Base-by-base conservation (phyloP, 1,140 invertebrate species). In the Cydia pomonella region DNA sequence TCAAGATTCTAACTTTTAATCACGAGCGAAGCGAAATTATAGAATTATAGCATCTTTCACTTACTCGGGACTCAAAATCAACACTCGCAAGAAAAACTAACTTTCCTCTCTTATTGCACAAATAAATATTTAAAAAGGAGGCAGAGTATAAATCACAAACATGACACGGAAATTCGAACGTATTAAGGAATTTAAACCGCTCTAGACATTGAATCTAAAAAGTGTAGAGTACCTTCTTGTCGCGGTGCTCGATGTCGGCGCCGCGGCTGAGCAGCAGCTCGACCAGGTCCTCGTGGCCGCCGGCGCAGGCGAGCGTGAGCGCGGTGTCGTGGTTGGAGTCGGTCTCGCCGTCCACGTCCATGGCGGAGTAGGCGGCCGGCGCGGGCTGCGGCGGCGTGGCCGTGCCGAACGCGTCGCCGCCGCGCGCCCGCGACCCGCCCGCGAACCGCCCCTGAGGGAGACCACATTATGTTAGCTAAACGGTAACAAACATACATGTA, bases 251-350 rank as follows among this genome's bases (percentile, higher is more conserved):
- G 87, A 99, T 99, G 92, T 99, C 96, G 1, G 98, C 98, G 63
- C 97, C 97, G 77, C 98, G 95, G 74, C 95, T 95, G 1, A 99
- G 94, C 21, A 99, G 94, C 80, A 99, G 94, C 88, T 97, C 97
- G 6, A 99, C 98, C 0, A 99, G 94, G 84, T 99, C 98, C 85
- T 98, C 97, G 88, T 99, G 98, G 0, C 99, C 99, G 74, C 98
- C 98, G 76, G 98, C 97, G 94, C 98, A 99, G 13, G 99, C 99
- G 72, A 99, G 94, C 6, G 99, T 99, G 29, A 99, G 94, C 41
- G 99, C 98, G 25, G 99, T 99, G 90, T 99, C 99, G 93, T 99
- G 98, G 94, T 99, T 99, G 75, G 97, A 98, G 87, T 99, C 98
- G 0, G 99, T 99, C 92, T 99, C 97, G 12, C 97, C 98, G 93